Percentiles rank a stretch among this genome's conserved stretches.
phyloP scores from a whole-genome alignment of 2,113 vertebrate genomes.

The Corydoras sp. region DNA sequence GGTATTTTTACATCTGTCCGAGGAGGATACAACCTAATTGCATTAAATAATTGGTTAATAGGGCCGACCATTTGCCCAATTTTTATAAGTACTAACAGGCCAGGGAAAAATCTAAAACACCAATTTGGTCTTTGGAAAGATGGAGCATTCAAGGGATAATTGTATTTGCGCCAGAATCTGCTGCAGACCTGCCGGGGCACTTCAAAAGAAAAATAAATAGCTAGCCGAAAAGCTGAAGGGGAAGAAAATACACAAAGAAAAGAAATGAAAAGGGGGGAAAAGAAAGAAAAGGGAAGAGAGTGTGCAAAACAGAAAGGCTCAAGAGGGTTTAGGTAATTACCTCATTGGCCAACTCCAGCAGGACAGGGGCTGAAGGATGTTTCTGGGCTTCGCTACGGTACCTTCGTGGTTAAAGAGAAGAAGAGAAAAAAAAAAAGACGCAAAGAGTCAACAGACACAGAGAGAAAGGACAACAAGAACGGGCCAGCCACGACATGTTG shows the following conservation, averaged over 20 bases:
- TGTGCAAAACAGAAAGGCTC: slow-evolving; percentile 39
- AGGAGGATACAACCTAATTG: slow-evolving; percentile 73
- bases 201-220: slow-evolving; percentile 56
- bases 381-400: slow-evolving; percentile 78
- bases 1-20: slow-evolving; percentile 71
- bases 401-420: slow-evolving; percentile 56
- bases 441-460: slow-evolving; percentile 51
- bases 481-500: slow-evolving; percentile 72
- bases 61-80: slow-evolving; percentile 78
- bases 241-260: slow-evolving; percentile 23
- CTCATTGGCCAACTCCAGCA: slow-evolving; percentile 93
- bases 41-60: slow-evolving; percentile 86
- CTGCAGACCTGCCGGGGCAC: slow-evolving; percentile 50
- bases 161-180: slow-evolving; percentile 60
- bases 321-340: slow-evolving; percentile 65
- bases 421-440: slow-evolving; percentile 7
- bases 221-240: slow-evolving; percentile 15
- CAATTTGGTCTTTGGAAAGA: slow-evolving; percentile 59
- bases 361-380: slow-evolving; percentile 77
- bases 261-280: slow-evolving; percentile 26
- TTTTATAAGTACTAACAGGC: slow-evolving; percentile 84
- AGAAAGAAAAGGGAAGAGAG: neutral
- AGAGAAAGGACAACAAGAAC: slow-evolving; percentile 73
- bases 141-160: slow-evolving; percentile 57
- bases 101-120: slow-evolving; percentile 66